Evolutionary conservation across 2,888 invertebrate genomes (phyloP).

Genomic region (Eubasilissa splendida): DNA sequence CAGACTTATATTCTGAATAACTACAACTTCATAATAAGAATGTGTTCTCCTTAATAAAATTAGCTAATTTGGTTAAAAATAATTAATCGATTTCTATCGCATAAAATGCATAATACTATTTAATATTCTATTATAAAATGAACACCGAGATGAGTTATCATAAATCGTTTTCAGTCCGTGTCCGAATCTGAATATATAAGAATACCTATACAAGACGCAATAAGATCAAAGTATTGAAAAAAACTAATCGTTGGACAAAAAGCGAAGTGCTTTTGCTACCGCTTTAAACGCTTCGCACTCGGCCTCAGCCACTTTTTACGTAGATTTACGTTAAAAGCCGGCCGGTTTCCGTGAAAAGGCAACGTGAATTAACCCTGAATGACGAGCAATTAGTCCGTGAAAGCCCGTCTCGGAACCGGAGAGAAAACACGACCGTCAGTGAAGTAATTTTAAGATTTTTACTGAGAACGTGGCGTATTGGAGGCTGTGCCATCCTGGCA

Average conservation of each 20-base stretch:
- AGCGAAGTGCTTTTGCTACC: not conserved
- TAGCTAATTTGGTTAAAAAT: too few relatives aligned
- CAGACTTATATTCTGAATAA: too few relatives aligned
- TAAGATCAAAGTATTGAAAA: constrained; percentile 14
- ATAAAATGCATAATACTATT: too few relatives aligned
- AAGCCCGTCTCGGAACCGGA: not conserved
- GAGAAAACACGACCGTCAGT: too few relatives aligned
- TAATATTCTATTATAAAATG: too few relatives aligned
- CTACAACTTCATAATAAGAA: too few relatives aligned
- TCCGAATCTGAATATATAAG: too few relatives aligned
- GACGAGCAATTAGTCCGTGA: constrained; percentile 37
- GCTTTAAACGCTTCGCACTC: not conserved
- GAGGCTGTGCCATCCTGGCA: not conserved
- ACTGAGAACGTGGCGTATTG: not conserved
- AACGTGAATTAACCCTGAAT: constrained; percentile 26
- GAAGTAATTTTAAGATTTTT: too few relatives aligned
- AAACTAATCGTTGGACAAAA: constrained; percentile 31
- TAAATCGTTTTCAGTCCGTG: too few relatives aligned
- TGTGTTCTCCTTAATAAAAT: too few relatives aligned
- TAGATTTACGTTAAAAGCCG: constrained; percentile 8
- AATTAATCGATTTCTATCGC: too few relatives aligned
- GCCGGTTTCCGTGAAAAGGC: constrained; percentile 7
- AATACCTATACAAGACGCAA: not conserved
- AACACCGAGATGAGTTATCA: too few relatives aligned
- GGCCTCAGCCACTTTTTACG: not conserved